Percentiles rank a stretch among this genome's conserved stretches.
phyloP scores from a whole-genome alignment of 2,888 invertebrate species.

The Agrotis ipsilon region DNA sequence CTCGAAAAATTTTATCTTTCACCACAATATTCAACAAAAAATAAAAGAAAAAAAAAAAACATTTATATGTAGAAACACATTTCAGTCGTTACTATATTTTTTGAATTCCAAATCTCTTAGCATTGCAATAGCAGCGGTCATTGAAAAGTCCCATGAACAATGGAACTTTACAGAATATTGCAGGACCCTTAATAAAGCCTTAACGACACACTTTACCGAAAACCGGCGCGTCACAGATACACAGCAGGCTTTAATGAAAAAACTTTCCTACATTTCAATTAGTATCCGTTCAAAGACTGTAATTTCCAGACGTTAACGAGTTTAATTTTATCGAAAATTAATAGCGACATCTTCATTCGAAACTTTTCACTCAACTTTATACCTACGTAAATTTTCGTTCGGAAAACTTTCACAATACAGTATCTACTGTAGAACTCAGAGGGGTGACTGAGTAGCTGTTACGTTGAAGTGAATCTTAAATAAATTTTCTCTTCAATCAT shows the following conservation, averaged over 20 bases:
- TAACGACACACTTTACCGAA: conserved; percentile 40
- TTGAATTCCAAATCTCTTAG: neutral
- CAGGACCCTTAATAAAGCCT: conserved; percentile 26
- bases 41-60: neutral
- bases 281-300: conserved; percentile 84
- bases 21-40: neutral
- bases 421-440: conserved; percentile 73
- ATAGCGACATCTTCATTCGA: conserved; percentile 90
- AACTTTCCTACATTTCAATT: conserved; percentile 88
- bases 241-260: conserved; percentile 83
- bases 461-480: conserved; percentile 75
- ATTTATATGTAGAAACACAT: neutral
- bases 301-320: conserved; percentile 89
- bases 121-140: conserved; percentile 3
- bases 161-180: conserved; percentile 16
- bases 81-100: neutral
- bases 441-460: conserved; percentile 76
- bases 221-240: conserved; percentile 65
- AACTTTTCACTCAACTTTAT: conserved; percentile 86
- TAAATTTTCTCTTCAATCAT: conserved; percentile 78
- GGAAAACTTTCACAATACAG: conserved; percentile 83
- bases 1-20: too few species aligned
- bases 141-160: neutral
- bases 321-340: conserved; percentile 91
- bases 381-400: conserved; percentile 85